Conservation (phyloP, 2,888 invertebrate genomes). For the Metopia argyrocephala region DNA sequence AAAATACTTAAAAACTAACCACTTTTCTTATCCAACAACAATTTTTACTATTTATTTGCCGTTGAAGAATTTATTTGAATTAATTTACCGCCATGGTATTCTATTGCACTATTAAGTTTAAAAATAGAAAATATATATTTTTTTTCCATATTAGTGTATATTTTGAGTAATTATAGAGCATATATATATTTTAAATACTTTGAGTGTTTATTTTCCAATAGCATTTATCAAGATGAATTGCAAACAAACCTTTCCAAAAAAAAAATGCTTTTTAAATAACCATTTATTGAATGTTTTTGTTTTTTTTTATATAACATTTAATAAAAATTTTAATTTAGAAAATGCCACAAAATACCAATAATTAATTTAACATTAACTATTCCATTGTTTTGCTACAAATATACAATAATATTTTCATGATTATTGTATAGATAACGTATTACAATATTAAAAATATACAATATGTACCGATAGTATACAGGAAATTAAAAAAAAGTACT, state of each 20-base stretch:
- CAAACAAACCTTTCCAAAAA: not conserved
- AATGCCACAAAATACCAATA: not conserved
- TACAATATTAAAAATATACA: not conserved
- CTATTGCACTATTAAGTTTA: conserved; percentile 28
- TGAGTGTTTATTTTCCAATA: not conserved
- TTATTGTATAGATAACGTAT: conserved; percentile 1
- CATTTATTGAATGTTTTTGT: too few species aligned
- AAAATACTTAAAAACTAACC: not conserved
- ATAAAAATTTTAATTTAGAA: too few species aligned
- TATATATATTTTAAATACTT: not conserved
- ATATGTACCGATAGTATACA: not conserved
- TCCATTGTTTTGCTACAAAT: conserved; percentile 46
- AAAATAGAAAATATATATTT: conserved; percentile 22
- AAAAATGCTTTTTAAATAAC: not conserved
- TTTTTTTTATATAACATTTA: conserved; percentile 14
- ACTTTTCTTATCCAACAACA: too few species aligned
- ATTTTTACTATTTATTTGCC: conserved; percentile 41
- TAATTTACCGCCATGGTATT: conserved; percentile 22
- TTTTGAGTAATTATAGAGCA: conserved; percentile 19
- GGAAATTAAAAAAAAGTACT: conserved; percentile 46
- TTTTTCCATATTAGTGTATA: conserved; percentile 31
- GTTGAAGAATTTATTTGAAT: conserved; percentile 46
- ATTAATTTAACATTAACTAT: conserved; percentile 29
- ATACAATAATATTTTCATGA: conserved; percentile 6
- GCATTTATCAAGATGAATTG: not conserved